Base-by-base conservation (phyloP, 2,113 vertebrate species). In the Danionella cerebrum region DNA sequence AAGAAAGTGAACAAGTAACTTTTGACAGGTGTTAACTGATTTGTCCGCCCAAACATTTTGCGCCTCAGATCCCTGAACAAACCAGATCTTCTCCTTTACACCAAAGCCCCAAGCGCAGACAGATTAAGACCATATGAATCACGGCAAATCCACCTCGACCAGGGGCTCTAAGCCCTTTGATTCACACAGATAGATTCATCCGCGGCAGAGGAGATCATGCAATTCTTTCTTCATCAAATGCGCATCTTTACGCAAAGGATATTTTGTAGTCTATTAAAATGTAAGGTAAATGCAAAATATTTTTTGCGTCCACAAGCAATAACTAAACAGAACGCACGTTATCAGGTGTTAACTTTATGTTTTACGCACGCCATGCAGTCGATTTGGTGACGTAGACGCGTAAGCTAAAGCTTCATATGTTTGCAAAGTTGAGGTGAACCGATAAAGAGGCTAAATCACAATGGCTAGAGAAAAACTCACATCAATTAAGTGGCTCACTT, bases 121-220 rank as follows among this genome's bases (percentile, higher is more conserved):
- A 86, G 84, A 92, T 91, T 90, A 91, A 86, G 86, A 84, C 81
- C 88, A 87, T 85, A 88, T 85, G 89, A 89, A 88, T 65, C 55
- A 59, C 77, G 80, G 76, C 82, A 88, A 91, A 91, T 89, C 90
- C 89, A 75, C 71, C 69, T 63, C 79, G 82, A 87, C 85, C 84
- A 71, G 78, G 72, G 80, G 81, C 80, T 90, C 82, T 91, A 90
- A 92, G 90, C 89, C 86, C 76, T 89, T 79, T 89, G 85, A 90
- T 91, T 85, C 82, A 75, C 41, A 69, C 78, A 85, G 87, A 91
- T 89, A 85, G 22, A 78, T 87, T 86, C 89, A 81, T 80, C 55
- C 70, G 73, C 66, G 79, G 69, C 75, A 71, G 16, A 79, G 72
- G 69, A 78, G 13, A 80, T 64, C 73, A 64, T 69, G 72, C 81